Evolutionary conservation across 2,113 vertebrate genomes (phyloP), one percentile per base, ranked within the genome.

Genomic region (Pionites leucogaster): DNA sequence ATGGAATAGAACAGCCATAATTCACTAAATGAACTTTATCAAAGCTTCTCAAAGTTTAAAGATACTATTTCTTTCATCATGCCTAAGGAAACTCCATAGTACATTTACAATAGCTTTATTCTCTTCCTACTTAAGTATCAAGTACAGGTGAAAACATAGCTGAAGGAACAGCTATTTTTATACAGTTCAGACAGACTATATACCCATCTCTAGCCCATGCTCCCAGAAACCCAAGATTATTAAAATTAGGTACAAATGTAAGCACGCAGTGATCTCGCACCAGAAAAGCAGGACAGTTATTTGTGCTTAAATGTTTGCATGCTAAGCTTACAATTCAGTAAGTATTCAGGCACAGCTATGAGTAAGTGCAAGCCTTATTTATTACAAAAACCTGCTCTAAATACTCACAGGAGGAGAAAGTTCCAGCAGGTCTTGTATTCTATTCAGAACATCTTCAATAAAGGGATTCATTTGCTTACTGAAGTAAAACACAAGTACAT

Each of bases 381-480:
- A 90, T 65, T 42, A 67, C 31, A 76, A 59, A 57, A 91, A 25
- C 5, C 12, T 78, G 72, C 33, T 52, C 22, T 62, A 79, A 90
- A 83, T 97, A 98, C 99, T 99, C 92, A 99, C 99, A 39, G 99
- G 99, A 44, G 99, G 99, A 91, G 98, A 98, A 71, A 99, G 98
- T 37, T 98, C 98, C 90, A 99, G 97, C 75, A 99, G 98, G 97
- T 99, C 99, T 97, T 99, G 99, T 98, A 99, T 99, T 97, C 98
- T 97, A 80, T 98, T 99, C 95, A 99, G 96, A 97, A 99, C 99
- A 97, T 99, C 99, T 96, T 99, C 99, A 68, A 99, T 98, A 93
- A 99, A 99, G 44, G 98, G 97, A 80, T 99, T 99, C 99, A 99
- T 99, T 97, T 99, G 99, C 97, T 99, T 99, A 97, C 98, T 98